Conservation (phyloP, 2,113 vertebrate species). For the Paralichthys olivaceus region DNA sequence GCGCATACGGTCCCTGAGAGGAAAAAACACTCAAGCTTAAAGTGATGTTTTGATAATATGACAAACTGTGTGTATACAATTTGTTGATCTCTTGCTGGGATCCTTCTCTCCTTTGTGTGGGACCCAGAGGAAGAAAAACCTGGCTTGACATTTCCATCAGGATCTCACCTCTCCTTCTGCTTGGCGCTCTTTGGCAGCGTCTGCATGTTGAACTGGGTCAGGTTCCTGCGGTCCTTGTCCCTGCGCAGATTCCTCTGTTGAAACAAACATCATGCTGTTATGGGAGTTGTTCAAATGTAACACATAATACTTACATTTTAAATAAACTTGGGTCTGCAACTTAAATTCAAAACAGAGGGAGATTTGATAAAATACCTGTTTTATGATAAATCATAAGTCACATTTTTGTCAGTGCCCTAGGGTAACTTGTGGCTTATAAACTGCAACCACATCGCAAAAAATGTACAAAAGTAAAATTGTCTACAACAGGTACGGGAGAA, state of each 20-base stretch:
- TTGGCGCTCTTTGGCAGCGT: constrained; percentile 98
- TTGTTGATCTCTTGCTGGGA: neutral
- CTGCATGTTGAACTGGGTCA: constrained; percentile 98
- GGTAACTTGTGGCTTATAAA: no score
- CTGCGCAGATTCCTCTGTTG: constrained; percentile 94
- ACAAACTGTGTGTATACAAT: neutral
- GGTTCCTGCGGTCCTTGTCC: constrained; percentile 95
- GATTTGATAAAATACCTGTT: neutral
- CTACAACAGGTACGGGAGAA: no score
- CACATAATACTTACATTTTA: neutral
- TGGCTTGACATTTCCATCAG: neutral
- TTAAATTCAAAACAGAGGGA: neutral
- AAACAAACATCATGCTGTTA: neutral
- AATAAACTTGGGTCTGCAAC: neutral
- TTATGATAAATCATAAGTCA: no score
- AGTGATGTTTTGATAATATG: neutral
- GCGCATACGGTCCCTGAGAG: constrained; percentile 91
- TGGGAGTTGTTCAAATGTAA: neutral
- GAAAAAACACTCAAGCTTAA: neutral
- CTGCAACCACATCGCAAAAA: no score
- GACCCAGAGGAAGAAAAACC: neutral
- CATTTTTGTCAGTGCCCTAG: no score
- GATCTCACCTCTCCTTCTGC: constrained; percentile 96
- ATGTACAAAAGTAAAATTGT: no score
- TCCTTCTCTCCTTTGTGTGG: neutral